Conservation (phyloP, 2,797 vertebrate genomes). For the Lophius americanus region DNA sequence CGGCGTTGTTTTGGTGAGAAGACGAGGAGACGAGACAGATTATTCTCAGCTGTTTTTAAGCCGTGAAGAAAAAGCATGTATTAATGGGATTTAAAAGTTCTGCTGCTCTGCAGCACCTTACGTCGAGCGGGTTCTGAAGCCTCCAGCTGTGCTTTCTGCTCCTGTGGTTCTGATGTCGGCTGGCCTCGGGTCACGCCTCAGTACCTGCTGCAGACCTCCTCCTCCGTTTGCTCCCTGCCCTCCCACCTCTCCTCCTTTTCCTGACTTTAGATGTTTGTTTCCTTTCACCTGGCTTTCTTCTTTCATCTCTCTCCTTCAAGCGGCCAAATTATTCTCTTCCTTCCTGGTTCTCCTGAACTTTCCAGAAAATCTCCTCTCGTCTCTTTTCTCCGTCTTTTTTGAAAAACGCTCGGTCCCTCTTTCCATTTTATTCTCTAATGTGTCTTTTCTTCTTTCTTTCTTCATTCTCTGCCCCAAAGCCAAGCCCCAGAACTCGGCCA, state of each 20-base stretch:
- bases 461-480: conserved; percentile 63
- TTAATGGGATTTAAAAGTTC: background rate
- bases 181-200: conserved; percentile 38
- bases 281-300: conserved; percentile 10
- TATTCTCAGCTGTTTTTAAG: too few species aligned
- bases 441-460: background rate
- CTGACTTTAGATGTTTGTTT: conserved; percentile 29
- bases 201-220: conserved; percentile 40
- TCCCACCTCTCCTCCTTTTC: conserved; percentile 5
- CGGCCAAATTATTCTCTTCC: background rate
- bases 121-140: background rate
- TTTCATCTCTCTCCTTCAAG: background rate
- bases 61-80: too few species aligned
- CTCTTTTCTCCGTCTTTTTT: background rate
- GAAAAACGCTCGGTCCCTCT: too few species aligned
- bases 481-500: conserved; percentile 79
- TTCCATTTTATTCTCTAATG: background rate
- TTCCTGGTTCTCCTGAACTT: background rate
- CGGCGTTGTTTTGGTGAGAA: background rate
- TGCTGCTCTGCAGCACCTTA: background rate
- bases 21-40: too few species aligned
- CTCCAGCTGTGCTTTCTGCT: background rate
- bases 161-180: conserved; percentile 21
- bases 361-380: background rate
- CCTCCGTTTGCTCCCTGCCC: background rate